Conservation (phyloP, 2,888 invertebrate genomes). For the Pollenia griseotomentosa region DNA sequence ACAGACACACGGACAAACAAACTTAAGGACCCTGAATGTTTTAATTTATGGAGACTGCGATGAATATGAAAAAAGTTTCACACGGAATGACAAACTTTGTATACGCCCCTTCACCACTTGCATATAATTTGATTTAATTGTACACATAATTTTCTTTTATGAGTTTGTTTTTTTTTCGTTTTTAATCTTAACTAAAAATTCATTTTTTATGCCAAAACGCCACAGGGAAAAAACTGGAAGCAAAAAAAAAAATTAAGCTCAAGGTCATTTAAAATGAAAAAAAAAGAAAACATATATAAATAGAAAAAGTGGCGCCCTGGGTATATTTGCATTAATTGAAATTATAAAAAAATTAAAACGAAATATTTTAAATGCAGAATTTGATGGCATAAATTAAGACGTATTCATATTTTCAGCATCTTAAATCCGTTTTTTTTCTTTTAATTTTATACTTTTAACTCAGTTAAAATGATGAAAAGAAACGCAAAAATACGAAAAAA, state of each 20-base stretch:
- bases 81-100: too few species aligned
- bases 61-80: too few species aligned
- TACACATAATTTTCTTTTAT: too few species aligned
- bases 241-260: conserved; percentile 1
- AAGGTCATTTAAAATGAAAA: conserved; percentile 41
- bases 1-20: too few species aligned
- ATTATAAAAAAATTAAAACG: conserved; percentile 35
- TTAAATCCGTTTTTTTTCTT: conserved; percentile 28
- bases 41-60: too few species aligned
- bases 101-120: too few species aligned
- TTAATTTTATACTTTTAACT: conserved; percentile 18
- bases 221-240: conserved; percentile 22
- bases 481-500: background rate
- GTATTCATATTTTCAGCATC: conserved; percentile 28
- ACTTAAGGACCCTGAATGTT: too few species aligned
- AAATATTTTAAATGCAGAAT: background rate
- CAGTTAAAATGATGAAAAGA: background rate
- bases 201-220: conserved; percentile 10
- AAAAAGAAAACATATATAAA: background rate
- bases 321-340: conserved; percentile 29
- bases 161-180: background rate
- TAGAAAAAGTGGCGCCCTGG: conserved; percentile 15
- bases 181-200: conserved; percentile 2
- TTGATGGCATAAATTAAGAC: conserved; percentile 34
- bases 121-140: too few species aligned